These are phyloP conservation scores for Chironex yamaguchii DNA, from an alignment of 30 jellyfish, hydroid and myxozoan species.

Conservation along the genomic window DNA sequence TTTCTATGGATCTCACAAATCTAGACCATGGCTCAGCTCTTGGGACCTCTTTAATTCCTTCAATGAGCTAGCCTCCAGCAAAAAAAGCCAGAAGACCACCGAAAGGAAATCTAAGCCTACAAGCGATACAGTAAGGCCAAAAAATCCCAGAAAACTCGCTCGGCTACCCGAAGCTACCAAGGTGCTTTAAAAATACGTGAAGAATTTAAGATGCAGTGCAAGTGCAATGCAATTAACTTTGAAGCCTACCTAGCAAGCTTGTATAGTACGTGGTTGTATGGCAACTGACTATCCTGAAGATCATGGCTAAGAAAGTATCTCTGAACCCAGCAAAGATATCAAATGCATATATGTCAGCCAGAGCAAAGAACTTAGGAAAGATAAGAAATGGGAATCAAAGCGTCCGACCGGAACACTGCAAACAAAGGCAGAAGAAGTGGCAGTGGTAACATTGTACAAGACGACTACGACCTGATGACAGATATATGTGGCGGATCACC, in stretches of 20 bases:
- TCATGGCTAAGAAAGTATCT: conserved; percentile 11
- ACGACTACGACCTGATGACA: conserved; percentile 12
- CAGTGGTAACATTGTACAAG: conserved; percentile 22
- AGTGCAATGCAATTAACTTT: background rate
- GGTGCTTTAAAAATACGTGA: background rate
- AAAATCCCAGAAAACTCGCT: conserved; percentile 5
- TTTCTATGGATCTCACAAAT: conserved; percentile 4
- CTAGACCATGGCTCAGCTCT: conserved; percentile 15
- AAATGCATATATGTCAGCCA: background rate
- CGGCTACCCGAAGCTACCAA: conserved; percentile 16
- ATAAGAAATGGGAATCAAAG: conserved; percentile 3
- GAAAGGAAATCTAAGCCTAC: no score
- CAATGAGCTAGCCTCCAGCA: no score
- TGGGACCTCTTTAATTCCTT: background rate
- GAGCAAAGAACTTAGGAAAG: conserved; percentile 8
- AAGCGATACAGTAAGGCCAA: conserved; percentile 1
- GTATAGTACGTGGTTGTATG: conserved; percentile 27
- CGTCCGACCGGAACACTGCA: conserved; percentile 9
- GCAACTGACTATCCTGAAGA: conserved; percentile 39
- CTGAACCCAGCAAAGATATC: background rate
- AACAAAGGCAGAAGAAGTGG: conserved; percentile 40
- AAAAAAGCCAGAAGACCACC: conserved; percentile 23
- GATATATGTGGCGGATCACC: conserved; percentile 45
- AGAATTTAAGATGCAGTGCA: conserved; percentile 3
- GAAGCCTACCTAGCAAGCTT: conserved; percentile 17